These are phyloP conservation scores for Agapostemon virescens DNA, from an alignment of 2,888 invertebrate species.

Conservation along the genomic window DNA sequence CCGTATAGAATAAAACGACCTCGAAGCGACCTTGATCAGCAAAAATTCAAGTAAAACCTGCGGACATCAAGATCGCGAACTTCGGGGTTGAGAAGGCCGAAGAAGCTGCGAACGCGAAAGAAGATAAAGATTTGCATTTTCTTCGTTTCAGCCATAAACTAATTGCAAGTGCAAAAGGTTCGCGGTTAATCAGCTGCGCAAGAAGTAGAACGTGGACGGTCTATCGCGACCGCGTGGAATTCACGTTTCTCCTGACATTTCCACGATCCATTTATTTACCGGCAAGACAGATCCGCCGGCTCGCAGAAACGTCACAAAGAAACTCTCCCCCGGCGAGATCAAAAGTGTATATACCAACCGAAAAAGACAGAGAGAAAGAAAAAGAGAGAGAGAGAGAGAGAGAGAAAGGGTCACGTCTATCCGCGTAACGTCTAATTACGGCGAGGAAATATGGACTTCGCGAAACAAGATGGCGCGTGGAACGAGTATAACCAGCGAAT, in stretches of 20 bases:
- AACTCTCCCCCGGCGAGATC: background rate
- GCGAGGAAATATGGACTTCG: background rate
- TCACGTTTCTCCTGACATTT: conserved; percentile 12
- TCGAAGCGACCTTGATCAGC: background rate
- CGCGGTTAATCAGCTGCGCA: background rate
- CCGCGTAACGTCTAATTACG: conserved; percentile 9
- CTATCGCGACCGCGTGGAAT: background rate
- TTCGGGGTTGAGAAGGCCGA: background rate
- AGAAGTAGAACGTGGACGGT: background rate
- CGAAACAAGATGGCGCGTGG: background rate
- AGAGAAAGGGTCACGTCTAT: background rate
- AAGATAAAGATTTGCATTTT: background rate
- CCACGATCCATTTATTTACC: conserved; percentile 11
- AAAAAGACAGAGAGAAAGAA: background rate
- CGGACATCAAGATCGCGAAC: background rate
- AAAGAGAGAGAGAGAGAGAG: background rate
- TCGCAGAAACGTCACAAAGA: conserved; percentile 2
- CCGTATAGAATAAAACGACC: background rate
- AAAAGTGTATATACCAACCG: background rate
- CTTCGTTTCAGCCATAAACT: background rate
- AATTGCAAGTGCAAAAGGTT: background rate
- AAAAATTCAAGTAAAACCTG: background rate
- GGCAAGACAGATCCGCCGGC: background rate
- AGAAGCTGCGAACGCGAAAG: too few species aligned
- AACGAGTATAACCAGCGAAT: conserved; percentile 1